Evolutionary conservation across 2,888 invertebrate genomes (phyloP).

Genomic region (Meandrusa payeni): DNA sequence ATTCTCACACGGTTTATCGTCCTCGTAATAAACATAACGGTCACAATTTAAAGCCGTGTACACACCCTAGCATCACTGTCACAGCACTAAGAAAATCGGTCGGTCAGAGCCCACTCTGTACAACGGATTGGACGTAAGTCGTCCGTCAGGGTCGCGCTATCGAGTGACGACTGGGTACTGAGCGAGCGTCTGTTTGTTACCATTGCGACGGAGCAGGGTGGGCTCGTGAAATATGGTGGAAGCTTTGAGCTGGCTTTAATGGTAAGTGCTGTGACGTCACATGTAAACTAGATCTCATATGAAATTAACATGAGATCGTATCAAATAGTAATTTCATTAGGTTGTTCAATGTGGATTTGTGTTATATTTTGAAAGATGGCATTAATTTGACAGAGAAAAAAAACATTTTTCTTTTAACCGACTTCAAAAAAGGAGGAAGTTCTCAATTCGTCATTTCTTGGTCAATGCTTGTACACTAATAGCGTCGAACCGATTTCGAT

Average conservation of each 20-base stretch:
- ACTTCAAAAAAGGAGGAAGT: no score
- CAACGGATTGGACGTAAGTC: neutral
- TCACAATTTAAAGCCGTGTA: constrained; percentile 45
- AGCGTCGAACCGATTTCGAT: no score
- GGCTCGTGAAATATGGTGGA: constrained; percentile 13
- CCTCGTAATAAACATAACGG: constrained; percentile 44
- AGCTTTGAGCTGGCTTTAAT: constrained; percentile 7
- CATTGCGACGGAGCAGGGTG: constrained; percentile 10
- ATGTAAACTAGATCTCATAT: no score
- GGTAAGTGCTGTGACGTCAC: constrained; percentile 4
- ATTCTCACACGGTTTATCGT: constrained; percentile 61
- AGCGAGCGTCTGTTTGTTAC: constrained; percentile 5
- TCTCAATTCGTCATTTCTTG: no score
- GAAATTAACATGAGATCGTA: no score
- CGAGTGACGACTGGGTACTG: constrained; percentile 39
- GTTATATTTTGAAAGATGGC: no score
- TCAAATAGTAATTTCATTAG: no score
- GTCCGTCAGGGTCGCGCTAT: constrained; percentile 34
- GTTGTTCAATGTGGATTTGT: no score
- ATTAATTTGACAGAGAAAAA: no score
- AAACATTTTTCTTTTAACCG: no score
- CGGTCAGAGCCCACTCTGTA: constrained; percentile 5
- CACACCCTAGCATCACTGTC: constrained; percentile 67
- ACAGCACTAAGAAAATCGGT: constrained; percentile 45
- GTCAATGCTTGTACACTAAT: no score